A percentile compares a stretch with the other conserved stretches of the same genome.
Evolutionary conservation across 2,797 vertebrate genomes (phyloP).

Genomic region (Hippopotamyrus pictus): DNA sequence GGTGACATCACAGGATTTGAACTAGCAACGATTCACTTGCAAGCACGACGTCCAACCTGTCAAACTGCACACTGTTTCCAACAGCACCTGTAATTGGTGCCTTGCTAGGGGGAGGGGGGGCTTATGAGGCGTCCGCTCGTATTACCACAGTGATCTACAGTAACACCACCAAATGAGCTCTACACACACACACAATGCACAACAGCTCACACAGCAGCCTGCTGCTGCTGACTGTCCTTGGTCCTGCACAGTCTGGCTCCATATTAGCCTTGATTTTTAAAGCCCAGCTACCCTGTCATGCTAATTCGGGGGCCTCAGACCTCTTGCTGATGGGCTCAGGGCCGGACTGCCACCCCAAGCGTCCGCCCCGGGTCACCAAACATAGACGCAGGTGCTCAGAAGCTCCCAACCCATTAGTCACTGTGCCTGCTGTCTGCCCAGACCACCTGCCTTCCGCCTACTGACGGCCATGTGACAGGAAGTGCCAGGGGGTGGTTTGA

Average conservation of each 20-base stretch:
- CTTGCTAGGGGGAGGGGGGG: not conserved
- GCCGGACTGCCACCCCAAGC: not conserved
- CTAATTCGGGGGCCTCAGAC: not conserved
- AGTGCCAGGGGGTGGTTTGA: not conserved
- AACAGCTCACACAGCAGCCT: not conserved
- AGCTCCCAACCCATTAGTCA: not conserved
- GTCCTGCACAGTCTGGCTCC: not conserved
- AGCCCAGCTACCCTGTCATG: not conserved
- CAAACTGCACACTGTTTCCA: not conserved
- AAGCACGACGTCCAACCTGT: not conserved
- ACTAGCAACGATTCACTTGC: not conserved
- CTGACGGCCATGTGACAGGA: not conserved
- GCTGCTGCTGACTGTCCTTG: not conserved
- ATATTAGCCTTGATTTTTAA: not conserved
- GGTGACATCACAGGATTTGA: not conserved
- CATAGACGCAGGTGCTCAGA: not conserved
- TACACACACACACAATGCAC: not conserved
- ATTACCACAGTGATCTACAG: not conserved
- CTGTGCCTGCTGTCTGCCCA: not conserved
- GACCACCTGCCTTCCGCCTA: not conserved
- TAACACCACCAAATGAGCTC: not conserved
- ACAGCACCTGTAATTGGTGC: not conserved
- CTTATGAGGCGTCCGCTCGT: not conserved
- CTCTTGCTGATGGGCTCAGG: not conserved
- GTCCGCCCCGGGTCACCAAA: not conserved